Evolutionary conservation across 1,140 invertebrate genomes (phyloP), one percentile per base, ranked within the genome.

Genomic region (Drosophila punjabiensis): DNA sequence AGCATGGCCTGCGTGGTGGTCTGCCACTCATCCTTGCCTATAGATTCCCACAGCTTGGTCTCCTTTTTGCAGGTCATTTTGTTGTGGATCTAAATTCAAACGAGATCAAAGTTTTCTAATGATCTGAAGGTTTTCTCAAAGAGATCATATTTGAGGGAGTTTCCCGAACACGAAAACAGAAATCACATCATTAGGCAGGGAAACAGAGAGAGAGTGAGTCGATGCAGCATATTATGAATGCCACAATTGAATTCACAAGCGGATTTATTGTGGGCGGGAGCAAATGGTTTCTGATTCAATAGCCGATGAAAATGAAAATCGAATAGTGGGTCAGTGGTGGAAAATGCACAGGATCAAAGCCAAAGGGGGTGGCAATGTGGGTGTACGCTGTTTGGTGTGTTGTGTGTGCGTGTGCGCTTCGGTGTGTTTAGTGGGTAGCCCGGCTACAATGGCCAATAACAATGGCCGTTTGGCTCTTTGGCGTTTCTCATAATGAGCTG

Each of bases 1-100:
- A 90, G 56, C 86, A 90, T 90, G 1, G 71, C 48, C 28, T 86
- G 82, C 5, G 86, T 90, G 50, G 86, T 90, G 43, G 59, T 82
- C 58, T 56, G 73, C 86, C 77, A 58, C n/a, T 85, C 61, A 28
- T 89, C 82, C 9, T 30, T 41, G 10, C n/a, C 11, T 33, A 75
- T 35, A 8, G 82, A 28, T 1, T 74, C 63, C 85, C 85, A 89
- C 4, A 89, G 32, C 14, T 59, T 61, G 16, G 85, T 89, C 47
- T 71, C 80, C 33, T 56, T 73, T 35, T 67, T 66, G 30, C 66
- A 70, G 13, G 85, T 13, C 84, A 88, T 88, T 48, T 24, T 5
- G 18, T 20, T 45, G 20, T 45, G 41, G n/a, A 0, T 5, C 5
- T 13, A 41, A 41, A 41, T n/a, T n/a, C 39, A 8, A 41, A 37